phyloP scores from a whole-genome alignment of 2,888 invertebrate species.

The Stegophylla sp. region DNA sequence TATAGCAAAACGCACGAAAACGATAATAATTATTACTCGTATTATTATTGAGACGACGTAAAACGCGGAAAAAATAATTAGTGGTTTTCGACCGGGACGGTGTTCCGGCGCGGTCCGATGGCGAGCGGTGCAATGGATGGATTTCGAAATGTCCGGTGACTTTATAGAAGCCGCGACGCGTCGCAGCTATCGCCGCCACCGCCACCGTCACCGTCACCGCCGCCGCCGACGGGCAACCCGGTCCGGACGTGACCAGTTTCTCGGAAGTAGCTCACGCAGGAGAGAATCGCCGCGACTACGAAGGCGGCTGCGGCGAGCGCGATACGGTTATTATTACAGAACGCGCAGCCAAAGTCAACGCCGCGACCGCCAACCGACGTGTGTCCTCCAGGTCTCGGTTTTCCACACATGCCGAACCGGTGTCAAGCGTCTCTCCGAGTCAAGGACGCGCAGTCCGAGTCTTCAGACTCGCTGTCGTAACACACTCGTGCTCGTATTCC shows the following conservation, averaged over 20 bases:
- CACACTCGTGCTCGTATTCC: too few species aligned
- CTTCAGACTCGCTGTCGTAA: too few species aligned
- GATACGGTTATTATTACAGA: neutral
- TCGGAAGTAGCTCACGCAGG: slow-evolving; percentile 50
- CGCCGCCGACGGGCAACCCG: slow-evolving; percentile 43
- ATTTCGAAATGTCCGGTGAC: slow-evolving; percentile 6
- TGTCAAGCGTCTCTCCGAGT: neutral
- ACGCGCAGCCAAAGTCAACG: neutral
- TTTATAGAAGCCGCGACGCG: slow-evolving; percentile 44
- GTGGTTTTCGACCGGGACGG: neutral
- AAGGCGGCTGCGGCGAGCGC: neutral
- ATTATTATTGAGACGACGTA: too few species aligned
- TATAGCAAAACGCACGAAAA: too few species aligned
- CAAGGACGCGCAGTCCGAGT: too few species aligned
- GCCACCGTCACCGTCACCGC: neutral
- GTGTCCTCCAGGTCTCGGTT: too few species aligned
- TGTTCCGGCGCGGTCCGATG: slow-evolving; percentile 31
- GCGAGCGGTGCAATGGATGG: slow-evolving; percentile 26
- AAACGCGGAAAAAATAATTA: too few species aligned
- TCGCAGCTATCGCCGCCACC: too few species aligned
- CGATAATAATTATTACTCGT: too few species aligned
- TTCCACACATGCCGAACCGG: neutral
- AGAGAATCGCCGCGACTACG: neutral
- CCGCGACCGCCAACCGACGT: neutral
- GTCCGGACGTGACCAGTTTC: slow-evolving; percentile 51